Base-by-base conservation (phyloP, 2,888 invertebrate species). In the Watsonalla cultraria region DNA sequence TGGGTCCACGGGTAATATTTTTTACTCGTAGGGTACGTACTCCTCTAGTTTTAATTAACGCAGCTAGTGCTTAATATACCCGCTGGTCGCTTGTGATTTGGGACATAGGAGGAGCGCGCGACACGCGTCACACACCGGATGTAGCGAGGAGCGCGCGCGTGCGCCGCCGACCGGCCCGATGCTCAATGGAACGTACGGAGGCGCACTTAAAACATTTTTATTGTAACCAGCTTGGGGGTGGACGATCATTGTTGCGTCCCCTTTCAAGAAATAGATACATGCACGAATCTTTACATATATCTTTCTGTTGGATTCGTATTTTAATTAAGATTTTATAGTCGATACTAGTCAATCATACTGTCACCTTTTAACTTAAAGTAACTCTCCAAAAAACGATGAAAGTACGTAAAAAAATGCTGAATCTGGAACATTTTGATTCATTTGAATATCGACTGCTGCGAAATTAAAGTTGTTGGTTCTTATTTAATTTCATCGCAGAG, bases 191-290 rank as follows among this genome's bases (percentile, higher is more conserved):
- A 84, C 86, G 86, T 84, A 82, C 80, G 88, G 84, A 84, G 90
- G 89, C 90, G 72, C 86, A 88, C 89, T 89, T 90, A 86, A 84
- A 90, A 88, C 86, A 86, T 89, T 89, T 87, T 86, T 88, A 87
- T 87, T 88, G 85, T 85, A 76, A 75, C 76, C 68, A 65, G 66
- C 65, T 60, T 62, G 61, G 67, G 78, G 78, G 75, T 68, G 67
- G 57, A 53, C 62, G 52, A 54, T 66, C 73, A 75, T 85, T 86
- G 82, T 83, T 65, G 64, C 55, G 59, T 62, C 59, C 70, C 76
- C 80, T 47, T 47, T 47, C 24, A 24, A 47, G 46, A 24, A 47
- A 47, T 24, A 47, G 24, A 47, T 47, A 47, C 42, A 42, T 42
- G 8, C 42, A 42, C 13, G 7, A 33, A 46, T 35, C 45, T 15